These are phyloP conservation scores for Dinoponera quadriceps DNA, from an alignment of 1,140 invertebrate species.

Conservation along the genomic window DNA sequence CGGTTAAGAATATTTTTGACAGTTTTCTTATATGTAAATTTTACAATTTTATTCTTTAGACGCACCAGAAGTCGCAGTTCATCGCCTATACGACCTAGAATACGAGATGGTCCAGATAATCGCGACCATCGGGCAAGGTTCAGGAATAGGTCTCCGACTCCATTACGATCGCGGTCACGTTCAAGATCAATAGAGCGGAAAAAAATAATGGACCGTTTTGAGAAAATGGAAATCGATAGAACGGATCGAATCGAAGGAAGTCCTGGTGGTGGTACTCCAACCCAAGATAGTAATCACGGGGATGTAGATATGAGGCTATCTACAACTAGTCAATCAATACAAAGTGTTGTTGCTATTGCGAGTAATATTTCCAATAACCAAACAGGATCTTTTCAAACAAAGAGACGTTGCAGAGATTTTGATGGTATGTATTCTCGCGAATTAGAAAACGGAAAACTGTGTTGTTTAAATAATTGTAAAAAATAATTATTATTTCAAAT, in stretches of 20 bases:
- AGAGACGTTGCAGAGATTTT: conserved; percentile 90
- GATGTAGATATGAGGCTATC: conserved; percentile 87
- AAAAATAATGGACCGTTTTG: conserved; percentile 79
- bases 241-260: conserved; percentile 78
- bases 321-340: conserved; percentile 86
- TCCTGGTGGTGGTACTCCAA: conserved; percentile 86
- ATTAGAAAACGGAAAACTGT: neutral
- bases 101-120: conserved; percentile 80
- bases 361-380: conserved; percentile 79
- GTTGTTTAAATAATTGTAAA: conserved; percentile 16
- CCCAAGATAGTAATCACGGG: conserved; percentile 88
- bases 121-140: conserved; percentile 84
- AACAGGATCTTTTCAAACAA: conserved; percentile 81
- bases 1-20: too few relatives aligned
- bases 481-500: conserved; percentile 16
- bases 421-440: conserved; percentile 86
- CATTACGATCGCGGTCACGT: conserved; percentile 82
- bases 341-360: conserved; percentile 85
- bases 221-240: conserved; percentile 77
- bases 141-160: conserved; percentile 86
- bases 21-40: too few relatives aligned
- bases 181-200: conserved; percentile 82
- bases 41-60: conserved; percentile 62
- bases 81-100: conserved; percentile 81
- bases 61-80: conserved; percentile 83